Base-by-base conservation (phyloP, 2,113 vertebrate genomes). In the Upupa epops region DNA sequence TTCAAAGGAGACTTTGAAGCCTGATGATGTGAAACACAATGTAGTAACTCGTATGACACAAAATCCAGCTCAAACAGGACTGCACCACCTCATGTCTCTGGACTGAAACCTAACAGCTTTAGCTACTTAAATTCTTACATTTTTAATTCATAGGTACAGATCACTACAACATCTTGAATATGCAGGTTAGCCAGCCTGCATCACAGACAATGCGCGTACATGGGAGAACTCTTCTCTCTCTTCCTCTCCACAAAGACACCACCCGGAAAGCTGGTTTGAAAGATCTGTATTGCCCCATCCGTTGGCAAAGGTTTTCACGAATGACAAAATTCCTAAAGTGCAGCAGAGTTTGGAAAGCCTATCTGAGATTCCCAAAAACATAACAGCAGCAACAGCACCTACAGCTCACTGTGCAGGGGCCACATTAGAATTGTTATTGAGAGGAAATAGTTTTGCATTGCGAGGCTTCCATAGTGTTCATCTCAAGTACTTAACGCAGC, bases 271-370 rank as follows among this genome's bases (percentile, higher is more conserved):
- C 79, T 89, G 78, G 55, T 85, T 91, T 61, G 40, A 45, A 83
- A 91, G 34, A 65, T 51, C 15, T 7, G 11, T 90, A 94, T 77
- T 88, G 88, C 87, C 91, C 85, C 92, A 84, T 84, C 91, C 95
- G 83, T 4, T 88, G 91, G 86, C 87, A 31, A 94, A 26, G 80
- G 65, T 91, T 89, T 75, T 82, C 59, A 71, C 13, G 42, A 80
- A 93, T 55, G 88, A 93, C 70, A 83, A 64, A 28, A 65, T 86
- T 88, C 91, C 69, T 97, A 97, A 97, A 97, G 97, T 97, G 97
- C 97, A 96, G 92, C 90, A 92, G 93, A 96, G 76, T 64, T 91
- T 65, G 89, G 92, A 94, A 96, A 96, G 96, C 93, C 96, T 89
- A 51, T 79, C 48, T 59, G 71, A 92, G 78, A 96, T 86, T 92